These are phyloP conservation scores for Coendou prehensilis DNA, from an alignment of 2,797 vertebrate species.

Conservation along the genomic window DNA sequence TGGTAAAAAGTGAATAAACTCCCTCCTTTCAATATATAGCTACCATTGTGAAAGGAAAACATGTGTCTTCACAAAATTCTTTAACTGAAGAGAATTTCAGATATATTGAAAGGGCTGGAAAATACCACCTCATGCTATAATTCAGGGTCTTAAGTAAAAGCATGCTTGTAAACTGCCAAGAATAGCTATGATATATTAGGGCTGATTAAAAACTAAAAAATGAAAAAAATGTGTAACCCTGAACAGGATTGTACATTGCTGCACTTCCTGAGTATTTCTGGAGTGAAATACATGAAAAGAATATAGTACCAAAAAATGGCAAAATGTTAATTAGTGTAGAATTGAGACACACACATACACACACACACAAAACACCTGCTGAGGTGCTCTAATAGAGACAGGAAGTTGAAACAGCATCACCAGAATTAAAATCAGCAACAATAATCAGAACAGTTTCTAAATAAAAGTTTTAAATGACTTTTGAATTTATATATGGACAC, in stretches of 20 bases:
- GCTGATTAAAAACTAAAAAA: not conserved
- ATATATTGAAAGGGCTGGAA: not conserved
- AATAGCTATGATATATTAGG: not conserved
- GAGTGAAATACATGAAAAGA: not conserved
- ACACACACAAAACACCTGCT: not conserved
- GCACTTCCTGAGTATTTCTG: not conserved
- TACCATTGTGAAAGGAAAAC: not conserved
- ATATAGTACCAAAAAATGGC: not conserved
- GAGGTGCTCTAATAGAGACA: accelerated
- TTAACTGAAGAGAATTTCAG: not conserved
- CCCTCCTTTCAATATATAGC: not conserved
- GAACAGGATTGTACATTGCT: not conserved
- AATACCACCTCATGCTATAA: not conserved
- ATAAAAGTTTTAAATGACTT: not conserved
- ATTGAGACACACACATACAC: not conserved
- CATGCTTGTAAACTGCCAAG: not conserved
- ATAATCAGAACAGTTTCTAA: not conserved
- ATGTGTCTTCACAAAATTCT: not conserved
- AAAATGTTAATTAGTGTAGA: not conserved
- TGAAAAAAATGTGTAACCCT: not conserved
- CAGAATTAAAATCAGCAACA: not conserved
- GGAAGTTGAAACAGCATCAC: accelerated
- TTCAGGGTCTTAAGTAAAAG: not conserved
- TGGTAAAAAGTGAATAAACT: not conserved
- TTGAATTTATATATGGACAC: not conserved